These are phyloP conservation scores for Nothoprocta pentlandii DNA, from an alignment of 2,113 vertebrate genomes.

Conservation along the genomic window DNA sequence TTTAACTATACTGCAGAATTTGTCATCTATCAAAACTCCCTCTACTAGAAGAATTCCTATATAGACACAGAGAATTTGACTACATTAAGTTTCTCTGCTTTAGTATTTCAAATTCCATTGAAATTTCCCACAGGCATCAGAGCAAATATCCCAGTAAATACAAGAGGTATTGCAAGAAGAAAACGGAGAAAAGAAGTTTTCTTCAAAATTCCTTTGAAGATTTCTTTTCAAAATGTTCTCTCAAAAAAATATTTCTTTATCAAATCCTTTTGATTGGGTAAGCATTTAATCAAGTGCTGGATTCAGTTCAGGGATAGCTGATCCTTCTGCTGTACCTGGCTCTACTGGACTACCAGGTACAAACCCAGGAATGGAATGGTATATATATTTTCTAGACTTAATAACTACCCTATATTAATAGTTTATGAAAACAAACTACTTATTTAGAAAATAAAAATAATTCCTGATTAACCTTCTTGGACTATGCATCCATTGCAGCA, in stretches of 20 bases:
- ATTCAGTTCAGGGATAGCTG: background rate
- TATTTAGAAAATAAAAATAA: background rate
- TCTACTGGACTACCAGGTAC: background rate
- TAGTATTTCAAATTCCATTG: background rate
- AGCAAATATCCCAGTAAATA: background rate
- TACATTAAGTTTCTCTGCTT: background rate
- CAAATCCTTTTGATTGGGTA: background rate
- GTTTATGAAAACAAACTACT: background rate
- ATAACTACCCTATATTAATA: background rate
- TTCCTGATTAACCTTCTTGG: background rate
- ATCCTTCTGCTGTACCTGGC: background rate
- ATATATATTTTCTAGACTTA: background rate
- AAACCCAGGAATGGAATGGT: too few relatives aligned
- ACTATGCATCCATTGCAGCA: background rate
- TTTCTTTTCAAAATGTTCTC: background rate
- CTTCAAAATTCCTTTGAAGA: background rate
- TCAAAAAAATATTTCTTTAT: background rate
- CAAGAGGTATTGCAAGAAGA: background rate
- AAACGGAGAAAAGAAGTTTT: background rate
- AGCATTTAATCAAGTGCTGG: background rate
- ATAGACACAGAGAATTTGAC: background rate
- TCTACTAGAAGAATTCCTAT: background rate
- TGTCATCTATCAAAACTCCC: background rate
- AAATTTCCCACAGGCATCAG: background rate
- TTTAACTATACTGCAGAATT: background rate